A percentile compares a stretch with the other conserved stretches of the same genome.
Conservation (phyloP, 2,888 invertebrate genomes). For the Charanyca ferruginea region DNA sequence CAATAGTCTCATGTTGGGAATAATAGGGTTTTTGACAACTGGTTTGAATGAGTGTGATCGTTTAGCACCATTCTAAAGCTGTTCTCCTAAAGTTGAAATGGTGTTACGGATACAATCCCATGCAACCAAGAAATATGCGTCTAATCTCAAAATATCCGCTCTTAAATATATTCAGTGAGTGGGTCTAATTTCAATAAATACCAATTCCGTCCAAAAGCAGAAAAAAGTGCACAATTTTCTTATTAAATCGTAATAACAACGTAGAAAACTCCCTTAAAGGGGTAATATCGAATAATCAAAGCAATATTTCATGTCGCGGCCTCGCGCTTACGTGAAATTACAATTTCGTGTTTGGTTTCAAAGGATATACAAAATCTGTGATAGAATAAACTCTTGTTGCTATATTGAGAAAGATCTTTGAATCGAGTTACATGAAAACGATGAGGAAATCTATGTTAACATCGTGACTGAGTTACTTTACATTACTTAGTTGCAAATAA, state of each 20-base stretch:
- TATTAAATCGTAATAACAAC: slow-evolving; percentile 55
- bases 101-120: no score
- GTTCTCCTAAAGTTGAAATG: no score
- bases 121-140: no score
- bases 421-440: not conserved
- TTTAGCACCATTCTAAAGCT: no score
- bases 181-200: slow-evolving; percentile 40
- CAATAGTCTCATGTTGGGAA: no score
- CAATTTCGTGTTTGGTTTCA: slow-evolving; percentile 21
- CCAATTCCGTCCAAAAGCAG: slow-evolving; percentile 27
- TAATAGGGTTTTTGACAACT: no score
- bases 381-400: not conserved
- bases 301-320: slow-evolving; percentile 44
- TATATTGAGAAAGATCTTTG: not conserved
- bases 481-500: no score
- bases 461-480: no score
- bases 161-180: slow-evolving; percentile 7
- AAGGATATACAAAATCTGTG: not conserved
- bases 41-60: no score
- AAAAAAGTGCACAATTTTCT: slow-evolving; percentile 43
- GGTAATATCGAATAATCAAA: slow-evolving; percentile 57
- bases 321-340: slow-evolving; percentile 31
- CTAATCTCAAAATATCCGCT: not conserved
- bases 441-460: not conserved
- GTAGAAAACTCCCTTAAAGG: slow-evolving; percentile 20